A percentile compares a stretch with the other conserved stretches of the same genome.
Conservation (phyloP, 2,797 vertebrate species). For the Cygnus olor region DNA sequence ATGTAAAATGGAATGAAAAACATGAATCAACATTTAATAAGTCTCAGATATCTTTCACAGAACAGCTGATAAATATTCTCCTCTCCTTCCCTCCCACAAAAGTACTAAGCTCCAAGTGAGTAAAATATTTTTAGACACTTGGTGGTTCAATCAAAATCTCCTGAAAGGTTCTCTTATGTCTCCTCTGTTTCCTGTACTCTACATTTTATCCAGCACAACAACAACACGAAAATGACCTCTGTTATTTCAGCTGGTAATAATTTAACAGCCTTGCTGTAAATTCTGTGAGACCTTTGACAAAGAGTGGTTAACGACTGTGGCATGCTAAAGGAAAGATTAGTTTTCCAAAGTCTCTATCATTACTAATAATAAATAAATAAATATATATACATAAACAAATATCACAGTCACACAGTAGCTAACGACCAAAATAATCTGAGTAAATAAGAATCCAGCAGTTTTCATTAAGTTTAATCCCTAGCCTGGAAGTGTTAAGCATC, state of each 20-base stretch:
- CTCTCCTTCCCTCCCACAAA: background rate
- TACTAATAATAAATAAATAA: background rate
- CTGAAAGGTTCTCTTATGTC: slow-evolving; percentile 13
- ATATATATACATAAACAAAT: background rate
- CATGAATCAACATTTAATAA: slow-evolving; percentile 28
- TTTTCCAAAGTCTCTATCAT: background rate
- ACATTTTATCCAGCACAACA: slow-evolving; percentile 29
- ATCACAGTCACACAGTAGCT: background rate
- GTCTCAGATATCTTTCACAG: background rate
- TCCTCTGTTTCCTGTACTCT: slow-evolving; percentile 42
- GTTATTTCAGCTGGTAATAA: slow-evolving; percentile 75
- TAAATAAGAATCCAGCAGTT: background rate
- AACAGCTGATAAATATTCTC: slow-evolving; percentile 4
- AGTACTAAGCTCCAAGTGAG: background rate
- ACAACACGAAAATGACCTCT: background rate
- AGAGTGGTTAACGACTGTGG: slow-evolving; percentile 21
- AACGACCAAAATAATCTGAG: background rate
- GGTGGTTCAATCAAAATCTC: slow-evolving; percentile 26
- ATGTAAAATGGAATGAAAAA: background rate
- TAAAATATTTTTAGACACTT: slow-evolving; percentile 36
- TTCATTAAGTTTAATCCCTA: background rate
- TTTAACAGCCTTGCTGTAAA: slow-evolving; percentile 43
- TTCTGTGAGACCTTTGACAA: background rate
- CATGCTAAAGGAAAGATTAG: background rate
- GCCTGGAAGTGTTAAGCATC: background rate